Conservation (phyloP, 2,113 vertebrate species). For the Neoarius graeffei region DNA sequence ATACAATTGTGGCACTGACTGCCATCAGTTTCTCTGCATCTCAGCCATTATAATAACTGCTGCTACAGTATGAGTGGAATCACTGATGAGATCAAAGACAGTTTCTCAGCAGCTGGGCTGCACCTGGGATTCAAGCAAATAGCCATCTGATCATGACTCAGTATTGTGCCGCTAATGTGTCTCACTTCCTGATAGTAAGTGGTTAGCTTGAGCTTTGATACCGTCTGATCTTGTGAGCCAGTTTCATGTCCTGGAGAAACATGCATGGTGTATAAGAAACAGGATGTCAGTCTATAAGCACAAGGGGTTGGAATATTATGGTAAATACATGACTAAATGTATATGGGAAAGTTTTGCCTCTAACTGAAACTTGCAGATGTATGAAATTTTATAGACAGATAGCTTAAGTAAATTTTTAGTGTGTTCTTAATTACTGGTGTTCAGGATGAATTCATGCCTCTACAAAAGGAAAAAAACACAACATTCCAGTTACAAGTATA, state of each 20-base stretch:
- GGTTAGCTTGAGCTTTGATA: neutral
- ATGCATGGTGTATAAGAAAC: neutral
- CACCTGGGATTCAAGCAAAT: slow-evolving; percentile 34
- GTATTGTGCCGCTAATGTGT: neutral
- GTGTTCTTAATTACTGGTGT: neutral
- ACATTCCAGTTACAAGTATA: slow-evolving; percentile 42
- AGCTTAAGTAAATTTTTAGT: neutral
- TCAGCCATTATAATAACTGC: neutral
- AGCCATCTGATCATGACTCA: slow-evolving; percentile 18
- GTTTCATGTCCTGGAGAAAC: neutral
- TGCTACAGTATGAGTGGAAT: slow-evolving; percentile 5
- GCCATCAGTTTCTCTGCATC: neutral
- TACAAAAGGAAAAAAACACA: neutral
- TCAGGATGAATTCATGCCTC: neutral
- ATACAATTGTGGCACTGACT: neutral
- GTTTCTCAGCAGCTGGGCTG: slow-evolving; percentile 35
- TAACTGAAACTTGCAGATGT: neutral
- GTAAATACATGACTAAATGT: neutral
- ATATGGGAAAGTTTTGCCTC: neutral
- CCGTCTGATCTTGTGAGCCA: neutral
- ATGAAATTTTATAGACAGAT: too few species aligned
- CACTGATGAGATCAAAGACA: slow-evolving; percentile 11
- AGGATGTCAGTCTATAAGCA: neutral
- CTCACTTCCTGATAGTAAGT: slow-evolving; percentile 27
- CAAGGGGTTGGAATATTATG: neutral